Percentiles rank a stretch among this genome's conserved stretches.
Conservation (phyloP, 2,113 vertebrate species). For the Ancistrus triradiatus region DNA sequence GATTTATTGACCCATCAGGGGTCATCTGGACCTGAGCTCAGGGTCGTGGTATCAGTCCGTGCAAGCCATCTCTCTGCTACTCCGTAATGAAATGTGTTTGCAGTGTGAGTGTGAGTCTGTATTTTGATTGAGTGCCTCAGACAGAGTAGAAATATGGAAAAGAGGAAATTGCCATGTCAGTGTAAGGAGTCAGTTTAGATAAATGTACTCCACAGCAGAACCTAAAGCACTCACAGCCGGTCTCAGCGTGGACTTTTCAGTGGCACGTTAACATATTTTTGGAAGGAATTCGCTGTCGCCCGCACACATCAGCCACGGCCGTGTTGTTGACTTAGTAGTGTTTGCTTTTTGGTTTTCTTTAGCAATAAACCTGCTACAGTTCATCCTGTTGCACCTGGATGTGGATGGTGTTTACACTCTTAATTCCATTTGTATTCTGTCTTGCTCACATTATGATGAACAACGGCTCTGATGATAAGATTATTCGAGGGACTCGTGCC, state of each 20-base stretch:
- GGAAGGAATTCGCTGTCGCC: constrained; percentile 4
- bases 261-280: constrained; percentile 26
- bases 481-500: constrained; percentile 22
- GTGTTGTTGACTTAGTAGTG: not conserved
- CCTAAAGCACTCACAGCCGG: constrained; percentile 4
- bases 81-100: constrained; percentile 23
- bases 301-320: constrained; percentile 13
- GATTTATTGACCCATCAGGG: constrained; percentile 68
- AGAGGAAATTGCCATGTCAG: constrained; percentile 40
- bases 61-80: constrained; percentile 47
- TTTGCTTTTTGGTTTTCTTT: not conserved
- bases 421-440: not conserved
- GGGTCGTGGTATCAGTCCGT: constrained; percentile 53
- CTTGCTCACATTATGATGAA: constrained; percentile 3
- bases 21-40: constrained; percentile 62
- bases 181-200: constrained; percentile 36
- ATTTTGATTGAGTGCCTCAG: constrained; percentile 26
- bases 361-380: constrained; percentile 15
- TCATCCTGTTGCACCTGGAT: constrained; percentile 13
- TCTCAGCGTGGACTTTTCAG: constrained; percentile 11
- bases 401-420: not conserved
- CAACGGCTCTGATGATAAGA: constrained; percentile 11
- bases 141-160: constrained; percentile 32
- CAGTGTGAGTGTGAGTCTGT: constrained; percentile 1
- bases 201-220: constrained; percentile 32